phyloP scores from a whole-genome alignment of 2,113 vertebrate genomes.

The Tapirus terrestris region DNA sequence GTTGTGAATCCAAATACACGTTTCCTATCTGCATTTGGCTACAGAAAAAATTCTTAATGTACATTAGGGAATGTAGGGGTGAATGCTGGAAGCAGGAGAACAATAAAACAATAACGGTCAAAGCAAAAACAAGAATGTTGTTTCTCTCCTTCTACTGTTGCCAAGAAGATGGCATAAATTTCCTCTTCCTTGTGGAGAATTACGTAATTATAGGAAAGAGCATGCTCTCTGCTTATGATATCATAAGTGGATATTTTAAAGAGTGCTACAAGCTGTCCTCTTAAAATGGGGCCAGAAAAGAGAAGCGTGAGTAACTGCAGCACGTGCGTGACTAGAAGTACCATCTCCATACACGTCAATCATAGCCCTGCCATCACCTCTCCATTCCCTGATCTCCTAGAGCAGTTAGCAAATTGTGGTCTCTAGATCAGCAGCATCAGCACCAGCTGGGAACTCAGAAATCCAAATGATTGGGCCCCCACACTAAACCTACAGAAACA shows the following conservation, averaged over 20 bases:
- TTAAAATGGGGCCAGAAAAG: conserved; percentile 8
- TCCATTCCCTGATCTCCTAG: neutral
- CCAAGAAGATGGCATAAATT: neutral
- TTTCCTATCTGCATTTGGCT: conserved; percentile 29
- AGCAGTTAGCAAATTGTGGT: neutral
- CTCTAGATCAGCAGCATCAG: neutral
- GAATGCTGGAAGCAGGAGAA: neutral
- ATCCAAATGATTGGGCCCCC: neutral
- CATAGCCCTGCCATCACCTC: neutral
- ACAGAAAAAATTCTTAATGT: neutral
- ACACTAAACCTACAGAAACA: neutral
- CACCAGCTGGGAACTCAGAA: neutral
- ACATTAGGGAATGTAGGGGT: neutral
- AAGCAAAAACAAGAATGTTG: neutral
- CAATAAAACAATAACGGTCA: conserved; percentile 30
- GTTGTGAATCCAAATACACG: conserved; percentile 31
- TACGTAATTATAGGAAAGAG: conserved; percentile 20
- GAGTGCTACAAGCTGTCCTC: neutral
- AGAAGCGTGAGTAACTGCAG: neutral
- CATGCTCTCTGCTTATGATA: neutral
- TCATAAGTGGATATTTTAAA: neutral
- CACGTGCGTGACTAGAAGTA: neutral
- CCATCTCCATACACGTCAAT: neutral
- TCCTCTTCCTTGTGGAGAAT: neutral
- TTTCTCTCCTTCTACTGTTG: neutral